Percentiles rank a stretch among this genome's conserved stretches.
Conservation (phyloP, 2,888 invertebrate species). For the Idaea aversata region DNA sequence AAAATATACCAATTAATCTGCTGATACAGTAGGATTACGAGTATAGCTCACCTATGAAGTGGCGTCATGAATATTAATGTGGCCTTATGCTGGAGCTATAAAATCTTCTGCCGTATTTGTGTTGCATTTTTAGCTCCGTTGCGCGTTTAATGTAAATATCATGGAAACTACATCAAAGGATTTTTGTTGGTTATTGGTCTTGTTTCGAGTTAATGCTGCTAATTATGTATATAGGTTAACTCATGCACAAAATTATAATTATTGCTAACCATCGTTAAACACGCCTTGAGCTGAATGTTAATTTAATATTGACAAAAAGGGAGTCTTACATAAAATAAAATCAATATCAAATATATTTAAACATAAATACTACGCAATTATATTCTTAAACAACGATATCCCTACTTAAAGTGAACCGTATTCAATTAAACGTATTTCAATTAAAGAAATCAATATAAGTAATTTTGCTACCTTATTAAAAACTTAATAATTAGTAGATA, state of each 20-base stretch:
- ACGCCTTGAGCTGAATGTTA: no score
- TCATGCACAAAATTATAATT: background rate
- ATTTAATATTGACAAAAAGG: no score
- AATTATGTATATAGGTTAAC: background rate
- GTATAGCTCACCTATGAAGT: constrained; percentile 32
- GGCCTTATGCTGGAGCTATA: constrained; percentile 2
- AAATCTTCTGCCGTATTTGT: constrained; percentile 1
- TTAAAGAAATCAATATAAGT: constrained; percentile 1
- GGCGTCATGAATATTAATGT: constrained; percentile 34
- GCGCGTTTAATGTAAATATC: background rate
- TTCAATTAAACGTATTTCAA: background rate
- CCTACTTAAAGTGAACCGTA: background rate
- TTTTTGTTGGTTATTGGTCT: background rate
- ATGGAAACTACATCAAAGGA: background rate
- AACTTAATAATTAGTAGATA: constrained; percentile 10
- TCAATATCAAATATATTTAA: no score
- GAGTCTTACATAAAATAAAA: no score
- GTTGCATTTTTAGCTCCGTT: background rate
- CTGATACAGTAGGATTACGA: constrained; percentile 35
- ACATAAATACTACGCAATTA: no score
- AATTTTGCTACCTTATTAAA: background rate
- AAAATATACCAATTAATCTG: constrained; percentile 42
- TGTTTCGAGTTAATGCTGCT: background rate
- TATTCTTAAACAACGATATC: background rate
- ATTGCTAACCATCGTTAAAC: no score